These are phyloP conservation scores for Myocastor coypus DNA, from an alignment of 2,113 vertebrate genomes.

Conservation along the genomic window DNA sequence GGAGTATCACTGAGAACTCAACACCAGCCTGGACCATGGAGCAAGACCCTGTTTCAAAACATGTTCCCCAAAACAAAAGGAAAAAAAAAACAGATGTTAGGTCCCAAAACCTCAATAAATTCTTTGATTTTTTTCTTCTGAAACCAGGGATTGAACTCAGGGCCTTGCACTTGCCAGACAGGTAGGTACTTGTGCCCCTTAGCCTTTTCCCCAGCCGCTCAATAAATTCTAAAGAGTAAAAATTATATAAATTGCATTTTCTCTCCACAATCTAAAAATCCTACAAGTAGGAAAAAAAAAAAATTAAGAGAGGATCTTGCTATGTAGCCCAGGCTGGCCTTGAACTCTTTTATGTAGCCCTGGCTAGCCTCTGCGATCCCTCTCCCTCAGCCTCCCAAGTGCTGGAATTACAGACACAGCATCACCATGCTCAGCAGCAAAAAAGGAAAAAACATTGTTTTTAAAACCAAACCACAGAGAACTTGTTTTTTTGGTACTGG, in stretches of 20 bases:
- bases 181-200: no score
- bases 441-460: not conserved
- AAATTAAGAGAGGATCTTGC: not conserved
- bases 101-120: conserved; percentile 25
- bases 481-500: no score
- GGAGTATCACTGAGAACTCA: not conserved
- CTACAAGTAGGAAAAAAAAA: not conserved
- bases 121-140: no score
- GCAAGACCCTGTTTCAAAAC: not conserved
- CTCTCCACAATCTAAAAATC: conserved; percentile 54
- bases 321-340: not conserved
- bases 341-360: not conserved
- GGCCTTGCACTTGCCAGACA: no score
- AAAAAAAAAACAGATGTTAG: conserved; percentile 17
- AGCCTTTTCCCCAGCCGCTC: no score
- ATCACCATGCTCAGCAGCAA: not conserved
- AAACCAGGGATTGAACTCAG: no score
- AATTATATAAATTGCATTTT: not conserved
- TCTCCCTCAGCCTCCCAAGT: not conserved
- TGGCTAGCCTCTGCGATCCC: not conserved
- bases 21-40: not conserved
- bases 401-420: not conserved
- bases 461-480: not conserved
- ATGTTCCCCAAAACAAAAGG: not conserved
- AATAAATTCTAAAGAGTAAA: conserved; percentile 52